Evolutionary conservation across 2,888 invertebrate species (phyloP), one percentile per base, ranked within the genome.

Genomic region (Spodoptera picta): DNA sequence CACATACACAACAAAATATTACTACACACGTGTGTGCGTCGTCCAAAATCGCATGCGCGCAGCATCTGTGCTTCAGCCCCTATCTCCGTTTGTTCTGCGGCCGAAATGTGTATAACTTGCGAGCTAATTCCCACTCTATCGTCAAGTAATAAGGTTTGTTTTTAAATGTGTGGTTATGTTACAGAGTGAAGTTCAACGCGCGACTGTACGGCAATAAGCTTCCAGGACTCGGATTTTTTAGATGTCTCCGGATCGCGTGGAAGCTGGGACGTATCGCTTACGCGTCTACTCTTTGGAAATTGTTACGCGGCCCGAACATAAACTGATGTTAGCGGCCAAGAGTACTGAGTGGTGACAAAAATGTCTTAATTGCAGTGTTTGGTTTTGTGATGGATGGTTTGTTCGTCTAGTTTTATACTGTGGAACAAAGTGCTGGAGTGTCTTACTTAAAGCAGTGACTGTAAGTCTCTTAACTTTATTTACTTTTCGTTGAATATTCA

Each of bases 141-240:
- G 0, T 0, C 0, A 0, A 0, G 1, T 0, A 0, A 12, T 75
- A 81, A 54, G 67, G 85, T 82, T 77, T 23, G 55, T 65, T 74
- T 65, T 82, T 23, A 49, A 52, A 48, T 69, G 60, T 0, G 0
- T 4, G 14, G 49, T 41, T 42, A 27, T 63, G 52, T 52, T 70
- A 50, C 59, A 62, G 63, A 80, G 79, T 71, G 80, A 79, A 86
- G 81, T 87, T 87, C 82, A 84, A 86, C 83, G 83, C 85, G 87
- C 87, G 89, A 87, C 87, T 84, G 87, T 84, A 87, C 85, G 87
- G 91, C 89, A 90, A 89, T 90, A 92, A 90, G 92, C 90, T 91
- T 89, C 86, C 90, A 92, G 93, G 92, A 93, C 84, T 90, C 87
- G 82, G 85, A 89, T 91, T 92, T 93, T 93, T 93, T 91, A 94